These are phyloP conservation scores for Hippopotamus amphibius DNA, from an alignment of 2,113 vertebrate genomes.

Conservation along the genomic window DNA sequence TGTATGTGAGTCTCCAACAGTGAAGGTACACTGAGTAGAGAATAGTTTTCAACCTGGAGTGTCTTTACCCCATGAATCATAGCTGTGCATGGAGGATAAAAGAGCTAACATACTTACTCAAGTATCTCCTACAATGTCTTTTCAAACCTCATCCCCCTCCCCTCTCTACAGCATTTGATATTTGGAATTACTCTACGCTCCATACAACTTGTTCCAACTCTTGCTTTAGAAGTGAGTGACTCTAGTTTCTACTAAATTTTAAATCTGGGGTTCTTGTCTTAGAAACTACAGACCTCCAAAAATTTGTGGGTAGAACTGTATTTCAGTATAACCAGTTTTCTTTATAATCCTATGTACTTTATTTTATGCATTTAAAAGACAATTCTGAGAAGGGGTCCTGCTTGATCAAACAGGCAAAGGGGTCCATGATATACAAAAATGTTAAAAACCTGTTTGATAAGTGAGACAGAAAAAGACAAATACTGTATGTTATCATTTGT, in stretches of 20 bases:
- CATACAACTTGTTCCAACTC: not conserved
- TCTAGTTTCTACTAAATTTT: not conserved
- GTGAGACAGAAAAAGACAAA: not conserved
- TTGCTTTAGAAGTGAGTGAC: not conserved
- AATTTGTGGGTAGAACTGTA: not conserved
- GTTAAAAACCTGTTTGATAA: not conserved
- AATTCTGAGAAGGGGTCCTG: not conserved
- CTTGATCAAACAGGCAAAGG: not conserved
- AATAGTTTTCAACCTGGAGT: not conserved
- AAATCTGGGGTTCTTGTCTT: not conserved
- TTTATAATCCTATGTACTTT: not conserved
- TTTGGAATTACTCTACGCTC: not conserved
- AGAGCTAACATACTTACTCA: not conserved
- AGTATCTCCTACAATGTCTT: not conserved
- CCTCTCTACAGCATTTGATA: not conserved
- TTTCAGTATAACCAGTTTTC: not conserved
- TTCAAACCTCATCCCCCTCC: not conserved
- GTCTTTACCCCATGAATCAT: not conserved
- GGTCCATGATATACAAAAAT: not conserved
- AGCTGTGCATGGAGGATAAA: not conserved
- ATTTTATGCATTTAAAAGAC: not conserved
- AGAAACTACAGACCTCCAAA: not conserved
- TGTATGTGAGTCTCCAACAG: not conserved
- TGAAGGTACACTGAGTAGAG: not conserved
- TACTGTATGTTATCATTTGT: not conserved